A percentile compares a stretch with the other conserved stretches of the same genome.
These are phyloP conservation scores for Neodiprion fabricii DNA, from an alignment of 1,140 invertebrate genomes.

Conservation along the genomic window DNA sequence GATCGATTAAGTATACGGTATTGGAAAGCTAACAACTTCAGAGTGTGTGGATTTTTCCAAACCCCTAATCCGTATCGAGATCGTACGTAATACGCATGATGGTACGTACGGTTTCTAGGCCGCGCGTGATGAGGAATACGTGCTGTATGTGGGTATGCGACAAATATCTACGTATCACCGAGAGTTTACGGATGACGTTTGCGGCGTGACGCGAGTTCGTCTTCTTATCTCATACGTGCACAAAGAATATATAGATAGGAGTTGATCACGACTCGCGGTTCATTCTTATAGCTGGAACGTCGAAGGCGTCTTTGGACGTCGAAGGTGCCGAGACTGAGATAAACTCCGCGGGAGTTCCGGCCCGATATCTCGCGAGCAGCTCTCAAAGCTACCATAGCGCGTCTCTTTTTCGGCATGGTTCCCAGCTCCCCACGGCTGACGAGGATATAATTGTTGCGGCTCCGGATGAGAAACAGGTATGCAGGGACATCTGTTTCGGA, in stretches of 20 bases:
- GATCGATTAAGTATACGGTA: too few relatives aligned
- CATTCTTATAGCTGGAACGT: too few relatives aligned
- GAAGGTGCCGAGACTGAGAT: background rate
- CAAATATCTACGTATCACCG: background rate
- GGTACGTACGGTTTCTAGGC: background rate
- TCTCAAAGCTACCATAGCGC: too few relatives aligned
- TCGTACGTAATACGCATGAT: background rate
- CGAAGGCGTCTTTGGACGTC: background rate
- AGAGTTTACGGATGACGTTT: background rate
- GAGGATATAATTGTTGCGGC: slow-evolving; percentile 1
- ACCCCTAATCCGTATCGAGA: too few relatives aligned
- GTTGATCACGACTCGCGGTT: background rate
- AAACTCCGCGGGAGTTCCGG: background rate
- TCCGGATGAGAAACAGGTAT: background rate
- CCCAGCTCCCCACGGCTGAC: background rate
- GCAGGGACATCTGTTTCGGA: background rate
- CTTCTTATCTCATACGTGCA: background rate
- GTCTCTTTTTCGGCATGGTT: too few relatives aligned
- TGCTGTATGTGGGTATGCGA: background rate
- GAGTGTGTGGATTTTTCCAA: too few relatives aligned
- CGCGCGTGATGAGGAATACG: background rate
- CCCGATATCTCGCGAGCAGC: background rate
- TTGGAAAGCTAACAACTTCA: too few relatives aligned
- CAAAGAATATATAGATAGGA: background rate
- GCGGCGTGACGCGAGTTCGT: background rate